Evolutionary conservation across 2,888 invertebrate species (phyloP), one percentile per base, ranked within the genome.

Genomic region (Oscheius sp.): DNA sequence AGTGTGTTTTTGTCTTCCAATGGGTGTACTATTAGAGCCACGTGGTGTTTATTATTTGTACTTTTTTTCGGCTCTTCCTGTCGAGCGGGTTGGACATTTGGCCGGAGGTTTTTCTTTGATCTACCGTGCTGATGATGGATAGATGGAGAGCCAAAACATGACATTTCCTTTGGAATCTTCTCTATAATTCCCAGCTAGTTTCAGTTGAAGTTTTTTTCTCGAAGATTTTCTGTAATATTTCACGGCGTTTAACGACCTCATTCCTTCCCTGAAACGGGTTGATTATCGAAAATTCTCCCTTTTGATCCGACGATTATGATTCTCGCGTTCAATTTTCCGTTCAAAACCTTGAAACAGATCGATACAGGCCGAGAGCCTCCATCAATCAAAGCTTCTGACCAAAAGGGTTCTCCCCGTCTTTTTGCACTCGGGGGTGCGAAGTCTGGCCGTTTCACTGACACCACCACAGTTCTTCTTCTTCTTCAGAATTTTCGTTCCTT

Each of bases 261-360:
- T 27, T 27, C 29, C n/a, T 27, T 27, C 29, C n/a, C 29, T 29
- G 27, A 29, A 52, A 23, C 52, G 52, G 52, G 27, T 52, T 52
- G 52, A 52, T 52, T 52, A 52, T 52, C 52, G 52, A 52, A 52
- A 52, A 29, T 52, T 23, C n/a, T 52, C 17, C 42, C 17, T 17
- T 52, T 52, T 52, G 52, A 27, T 20, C 48, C 52, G n/a, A n/a
- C 29, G 29, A 17, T 15, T 42, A n/a, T 42, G 42, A 42, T 42
- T 27, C 52, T 20, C 50, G 5, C 52, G 25, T 10, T n/a, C 29
- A n/a, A 48, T 20, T 12, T n/a, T 27, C 52, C 12, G 29, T 52
- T 25, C 15, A n/a, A 23, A n/a, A 8, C 25, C 5, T 27, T 20
- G 42, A 42, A 42, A 42, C n/a, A 42, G 15, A 15, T 15, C 15